A percentile compares a stretch with the other conserved stretches of the same genome.
Evolutionary conservation across 2,113 vertebrate genomes (phyloP).

Genomic region (Mobula hypostoma): DNA sequence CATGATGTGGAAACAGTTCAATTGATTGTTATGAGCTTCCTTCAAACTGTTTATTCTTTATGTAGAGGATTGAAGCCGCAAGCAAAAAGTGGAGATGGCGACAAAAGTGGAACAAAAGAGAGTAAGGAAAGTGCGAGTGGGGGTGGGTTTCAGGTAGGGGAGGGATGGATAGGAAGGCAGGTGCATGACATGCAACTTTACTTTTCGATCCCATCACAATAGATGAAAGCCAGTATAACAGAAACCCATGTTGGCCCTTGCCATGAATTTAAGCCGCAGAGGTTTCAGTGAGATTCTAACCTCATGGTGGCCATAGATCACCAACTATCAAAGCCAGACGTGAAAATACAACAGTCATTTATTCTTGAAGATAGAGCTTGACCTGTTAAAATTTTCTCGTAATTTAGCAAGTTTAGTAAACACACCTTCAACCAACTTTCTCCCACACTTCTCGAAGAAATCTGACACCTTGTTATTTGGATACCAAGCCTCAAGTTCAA

Average conservation of each 20-base stretch:
- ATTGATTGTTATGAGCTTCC: slow-evolving; percentile 36
- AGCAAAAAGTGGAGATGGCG: slow-evolving; percentile 13
- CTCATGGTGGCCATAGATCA: background rate
- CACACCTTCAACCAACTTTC: background rate
- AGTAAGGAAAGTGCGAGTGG: background rate
- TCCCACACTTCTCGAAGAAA: background rate
- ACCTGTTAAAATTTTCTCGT: background rate
- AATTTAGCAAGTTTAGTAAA: background rate
- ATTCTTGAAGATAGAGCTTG: background rate
- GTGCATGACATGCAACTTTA: slow-evolving; percentile 21
- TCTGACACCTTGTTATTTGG: background rate
- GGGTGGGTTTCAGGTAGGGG: too few relatives aligned
- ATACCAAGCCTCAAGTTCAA: background rate
- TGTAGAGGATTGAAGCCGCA: background rate
- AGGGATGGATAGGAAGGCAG: background rate
- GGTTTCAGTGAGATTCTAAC: background rate
- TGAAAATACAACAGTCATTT: background rate
- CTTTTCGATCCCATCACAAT: background rate
- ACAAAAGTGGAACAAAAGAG: background rate
- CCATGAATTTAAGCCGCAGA: background rate
- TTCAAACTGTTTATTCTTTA: slow-evolving; percentile 37
- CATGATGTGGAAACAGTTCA: slow-evolving; percentile 36
- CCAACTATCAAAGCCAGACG: background rate
- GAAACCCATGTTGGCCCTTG: background rate
- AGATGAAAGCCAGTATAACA: background rate